Evolutionary conservation across 1,140 invertebrate genomes (phyloP), one percentile per base, ranked within the genome.

Genomic region (Panagrolaimus sp.): DNA sequence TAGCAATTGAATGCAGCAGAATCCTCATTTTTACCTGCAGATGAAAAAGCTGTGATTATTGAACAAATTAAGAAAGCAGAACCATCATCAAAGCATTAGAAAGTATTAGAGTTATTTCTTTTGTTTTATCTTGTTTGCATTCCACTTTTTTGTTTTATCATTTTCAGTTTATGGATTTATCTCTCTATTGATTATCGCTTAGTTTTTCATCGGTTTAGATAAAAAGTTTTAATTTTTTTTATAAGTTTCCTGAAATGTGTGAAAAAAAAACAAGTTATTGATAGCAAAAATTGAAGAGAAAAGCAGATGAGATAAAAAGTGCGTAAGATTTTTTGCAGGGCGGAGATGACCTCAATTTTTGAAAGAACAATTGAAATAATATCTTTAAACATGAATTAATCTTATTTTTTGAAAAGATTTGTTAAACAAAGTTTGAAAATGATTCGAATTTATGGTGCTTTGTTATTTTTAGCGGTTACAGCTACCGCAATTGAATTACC

Each of bases 1-100:
- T 78, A 87, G 85, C 87, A 85, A 75, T 78, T 87, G 44, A 86
- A 87, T 72, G 87, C 87, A 14, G 86, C 85, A 27, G 74, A 79
- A 53, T 72, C 85, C 7, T 79, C 75, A 20, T 87, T 87, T 74
- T 72, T 87, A 9, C 84, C 85, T 5, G 79, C 82, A 53, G 76
- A 80, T 27, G 86, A 87, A 67, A 87, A 87, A 71, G 62, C 81
- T 13, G 72, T 79, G 62, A 72, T 88, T 44, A 66, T 87, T 27
- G 51, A 57, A 27, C 11, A 27, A 8, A 57, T 57, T 27, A 57
- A 57, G 51, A 57, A 57, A 57, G 51, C 51, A 11, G 51, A 57
- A 57, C 51, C 51, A 25, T 20, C 51, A 38, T 38, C 31, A 38
- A 38, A 38, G 7, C 7, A 38, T 4, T 38, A 7, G 31, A 38